phyloP scores from a whole-genome alignment of 2,797 vertebrate species.

The Fistularia commersonii region DNA sequence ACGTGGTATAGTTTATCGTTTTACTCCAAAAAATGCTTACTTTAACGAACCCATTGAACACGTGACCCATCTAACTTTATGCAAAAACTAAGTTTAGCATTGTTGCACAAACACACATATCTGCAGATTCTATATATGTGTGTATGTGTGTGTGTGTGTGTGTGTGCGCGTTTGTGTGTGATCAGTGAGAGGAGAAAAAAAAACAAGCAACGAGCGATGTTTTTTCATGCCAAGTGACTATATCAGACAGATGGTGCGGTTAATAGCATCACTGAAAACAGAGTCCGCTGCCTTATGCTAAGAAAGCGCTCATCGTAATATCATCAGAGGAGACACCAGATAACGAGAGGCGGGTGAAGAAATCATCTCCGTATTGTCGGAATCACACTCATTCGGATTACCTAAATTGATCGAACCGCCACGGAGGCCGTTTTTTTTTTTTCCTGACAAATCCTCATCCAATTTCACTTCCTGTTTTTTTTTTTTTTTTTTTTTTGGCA shows the following conservation, averaged over 20 bases:
- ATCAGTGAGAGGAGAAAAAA: too few relatives aligned
- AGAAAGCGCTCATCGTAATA: slow-evolving; percentile 44
- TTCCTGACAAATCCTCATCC: slow-evolving; percentile 59
- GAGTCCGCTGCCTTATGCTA: slow-evolving; percentile 25
- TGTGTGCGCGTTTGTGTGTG: neutral
- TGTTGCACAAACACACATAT: too few relatives aligned
- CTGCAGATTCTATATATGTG: neutral
- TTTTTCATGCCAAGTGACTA: slow-evolving; percentile 19
- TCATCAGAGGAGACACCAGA: slow-evolving; percentile 42
- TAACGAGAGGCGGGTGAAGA: slow-evolving; percentile 30
- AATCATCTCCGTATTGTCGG: slow-evolving; percentile 52
- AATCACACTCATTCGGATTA: slow-evolving; percentile 66
- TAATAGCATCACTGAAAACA: slow-evolving; percentile 50
- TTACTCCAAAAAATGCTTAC: too few relatives aligned
- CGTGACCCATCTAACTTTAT: too few relatives aligned
- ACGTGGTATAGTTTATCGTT: too few relatives aligned
- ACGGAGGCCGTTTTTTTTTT: slow-evolving; percentile 55
- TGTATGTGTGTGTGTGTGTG: neutral
- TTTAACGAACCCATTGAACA: too few relatives aligned
- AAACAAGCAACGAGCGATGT: neutral
- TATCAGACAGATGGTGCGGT: slow-evolving; percentile 48
- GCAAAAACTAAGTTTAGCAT: too few relatives aligned
- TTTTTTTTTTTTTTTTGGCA: slow-evolving; percentile 72
- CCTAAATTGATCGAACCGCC: slow-evolving; percentile 68
- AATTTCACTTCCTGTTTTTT: slow-evolving; percentile 61